phyloP scores from a whole-genome alignment of 2,797 vertebrate genomes.

The Chelidonichthys spinosus region DNA sequence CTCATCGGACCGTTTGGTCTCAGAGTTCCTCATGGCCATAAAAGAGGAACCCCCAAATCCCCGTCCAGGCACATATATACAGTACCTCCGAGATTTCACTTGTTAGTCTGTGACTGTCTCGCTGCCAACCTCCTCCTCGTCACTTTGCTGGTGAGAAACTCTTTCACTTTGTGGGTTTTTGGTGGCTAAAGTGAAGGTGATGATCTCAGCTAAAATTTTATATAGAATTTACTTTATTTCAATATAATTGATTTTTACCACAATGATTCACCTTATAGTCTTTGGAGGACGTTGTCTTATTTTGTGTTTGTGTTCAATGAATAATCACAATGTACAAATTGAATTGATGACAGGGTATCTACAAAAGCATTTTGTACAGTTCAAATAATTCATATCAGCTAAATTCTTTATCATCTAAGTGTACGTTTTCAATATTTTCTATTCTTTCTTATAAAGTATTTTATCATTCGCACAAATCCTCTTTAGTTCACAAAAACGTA shows the following conservation, averaged over 20 bases:
- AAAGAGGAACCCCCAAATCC: constrained; percentile 36
- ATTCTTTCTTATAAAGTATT: too few relatives aligned
- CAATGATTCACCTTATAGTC: background rate
- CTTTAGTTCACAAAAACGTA: background rate
- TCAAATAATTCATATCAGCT: background rate
- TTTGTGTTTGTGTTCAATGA: background rate
- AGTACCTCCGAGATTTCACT: constrained; percentile 26
- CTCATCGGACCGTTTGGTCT: constrained; percentile 6
- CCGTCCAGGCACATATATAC: constrained; percentile 59
- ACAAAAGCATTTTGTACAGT: background rate
- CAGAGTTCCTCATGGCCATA: constrained; percentile 57
- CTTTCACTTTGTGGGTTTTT: constrained; percentile 19
- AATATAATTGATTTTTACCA: constrained; percentile 5
- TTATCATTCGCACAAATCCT: too few relatives aligned
- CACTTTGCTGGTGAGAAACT: constrained; percentile 61
- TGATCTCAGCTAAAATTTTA: background rate
- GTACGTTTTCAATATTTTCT: background rate
- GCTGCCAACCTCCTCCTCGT: constrained; percentile 36
- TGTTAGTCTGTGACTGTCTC: constrained; percentile 33
- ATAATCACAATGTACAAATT: background rate
- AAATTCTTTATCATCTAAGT: background rate
- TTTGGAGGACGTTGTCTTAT: background rate
- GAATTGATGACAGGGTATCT: background rate
- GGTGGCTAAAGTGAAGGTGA: background rate
- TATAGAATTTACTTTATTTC: too few relatives aligned